Evolutionary conservation across 2,888 invertebrate genomes (phyloP).

Genomic region (Brachyptera risi): DNA sequence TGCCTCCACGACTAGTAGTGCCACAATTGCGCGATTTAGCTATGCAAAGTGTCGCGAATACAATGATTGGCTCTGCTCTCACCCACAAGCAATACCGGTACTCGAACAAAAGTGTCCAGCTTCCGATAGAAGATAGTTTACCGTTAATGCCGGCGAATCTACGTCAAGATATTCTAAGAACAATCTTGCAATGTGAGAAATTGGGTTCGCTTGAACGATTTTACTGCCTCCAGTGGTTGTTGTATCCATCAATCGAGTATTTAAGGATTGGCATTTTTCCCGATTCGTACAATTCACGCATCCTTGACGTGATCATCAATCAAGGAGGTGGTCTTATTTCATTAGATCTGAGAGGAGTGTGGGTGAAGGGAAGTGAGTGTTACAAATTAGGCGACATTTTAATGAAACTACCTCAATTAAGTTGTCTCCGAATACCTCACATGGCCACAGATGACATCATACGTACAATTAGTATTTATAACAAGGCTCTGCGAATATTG

Average conservation of each 20-base stretch:
- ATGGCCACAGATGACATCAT: slow-evolving; percentile 66
- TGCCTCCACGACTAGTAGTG: too few species aligned
- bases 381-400: slow-evolving; percentile 58
- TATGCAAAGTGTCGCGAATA: too few species aligned
- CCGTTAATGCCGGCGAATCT: neutral
- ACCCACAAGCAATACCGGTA: too few species aligned
- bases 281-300: slow-evolving; percentile 64
- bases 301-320: slow-evolving; percentile 59
- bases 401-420: slow-evolving; percentile 55
- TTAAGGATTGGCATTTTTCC: slow-evolving; percentile 67
- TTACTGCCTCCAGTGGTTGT: slow-evolving; percentile 59
- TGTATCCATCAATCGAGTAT: slow-evolving; percentile 61
- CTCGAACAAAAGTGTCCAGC: too few species aligned
- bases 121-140: too few species aligned
- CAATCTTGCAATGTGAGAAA: slow-evolving; percentile 61
- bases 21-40: too few species aligned
- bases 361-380: slow-evolving; percentile 62
- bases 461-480: slow-evolving; percentile 54
- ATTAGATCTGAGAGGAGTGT: slow-evolving; percentile 67
- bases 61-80: too few species aligned
- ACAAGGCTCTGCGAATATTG: slow-evolving; percentile 54
- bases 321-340: slow-evolving; percentile 59
- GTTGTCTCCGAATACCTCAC: slow-evolving; percentile 62
- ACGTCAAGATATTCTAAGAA: slow-evolving; percentile 57
- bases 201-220: slow-evolving; percentile 64